These are phyloP conservation scores for Proterorhinus semilunaris DNA, from an alignment of 2,113 vertebrate species.

Conservation along the genomic window DNA sequence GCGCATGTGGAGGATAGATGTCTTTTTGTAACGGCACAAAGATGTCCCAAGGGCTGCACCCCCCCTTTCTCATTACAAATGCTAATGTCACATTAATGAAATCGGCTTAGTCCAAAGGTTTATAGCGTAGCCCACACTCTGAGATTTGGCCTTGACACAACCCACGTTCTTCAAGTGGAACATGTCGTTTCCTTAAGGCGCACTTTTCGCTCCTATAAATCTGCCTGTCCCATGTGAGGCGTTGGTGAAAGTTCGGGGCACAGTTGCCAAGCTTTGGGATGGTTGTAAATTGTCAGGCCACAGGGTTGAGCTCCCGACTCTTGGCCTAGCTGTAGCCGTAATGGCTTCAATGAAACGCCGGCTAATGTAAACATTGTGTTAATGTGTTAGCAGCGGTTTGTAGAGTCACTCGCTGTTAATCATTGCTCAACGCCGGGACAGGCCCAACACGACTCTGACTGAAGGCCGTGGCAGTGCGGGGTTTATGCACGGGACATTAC, in stretches of 20 bases:
- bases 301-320: constrained; percentile 32
- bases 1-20: constrained; percentile 19
- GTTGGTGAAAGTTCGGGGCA: constrained; percentile 39
- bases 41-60: constrained; percentile 62
- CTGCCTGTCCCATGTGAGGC: constrained; percentile 38
- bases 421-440: constrained; percentile 71
- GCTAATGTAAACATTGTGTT: constrained; percentile 67
- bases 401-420: constrained; percentile 76
- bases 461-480: constrained; percentile 53
- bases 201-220: constrained; percentile 37
- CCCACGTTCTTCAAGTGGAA: constrained; percentile 69
- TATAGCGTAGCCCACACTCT: constrained; percentile 65
- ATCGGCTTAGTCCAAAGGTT: constrained; percentile 71
- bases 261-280: constrained; percentile 44
- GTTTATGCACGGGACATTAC: constrained; percentile 61
- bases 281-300: constrained; percentile 36
- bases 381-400: constrained; percentile 66
- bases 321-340: constrained; percentile 52
- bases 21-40: constrained; percentile 52
- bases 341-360: constrained; percentile 50
- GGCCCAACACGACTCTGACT: constrained; percentile 63
- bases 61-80: constrained; percentile 70
- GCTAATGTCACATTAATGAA: constrained; percentile 77
- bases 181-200: constrained; percentile 48
- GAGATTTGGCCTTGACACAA: constrained; percentile 70